Percentiles rank a stretch among this genome's conserved stretches.
phyloP scores from a whole-genome alignment of 2,113 vertebrate genomes.

The Eira barbara region DNA sequence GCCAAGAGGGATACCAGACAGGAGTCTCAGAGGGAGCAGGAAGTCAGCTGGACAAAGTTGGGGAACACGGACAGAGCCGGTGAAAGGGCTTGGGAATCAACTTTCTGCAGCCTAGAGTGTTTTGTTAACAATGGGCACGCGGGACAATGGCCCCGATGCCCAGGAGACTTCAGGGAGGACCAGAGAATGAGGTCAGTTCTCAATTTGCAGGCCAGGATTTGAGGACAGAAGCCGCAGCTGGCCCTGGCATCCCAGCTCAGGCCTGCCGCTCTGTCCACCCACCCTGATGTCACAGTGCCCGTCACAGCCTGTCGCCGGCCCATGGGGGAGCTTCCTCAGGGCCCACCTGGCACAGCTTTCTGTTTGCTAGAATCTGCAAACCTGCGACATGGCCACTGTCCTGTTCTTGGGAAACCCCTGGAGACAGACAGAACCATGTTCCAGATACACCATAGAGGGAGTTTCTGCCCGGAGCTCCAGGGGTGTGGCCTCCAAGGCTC shows the following conservation, averaged over 20 bases:
- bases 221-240: background rate
- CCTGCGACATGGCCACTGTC: no score
- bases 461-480: background rate
- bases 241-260: background rate
- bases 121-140: background rate
- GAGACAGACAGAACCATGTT: background rate
- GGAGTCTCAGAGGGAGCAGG: background rate
- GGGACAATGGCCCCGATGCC: background rate
- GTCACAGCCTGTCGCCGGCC: background rate
- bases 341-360: background rate
- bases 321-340: background rate
- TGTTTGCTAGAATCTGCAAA: background rate
- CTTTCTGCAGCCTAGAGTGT: background rate
- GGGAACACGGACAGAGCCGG: background rate
- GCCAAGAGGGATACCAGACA: background rate
- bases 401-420: background rate
- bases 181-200: background rate
- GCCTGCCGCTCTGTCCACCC: fast-evolving
- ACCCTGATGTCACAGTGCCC: background rate
- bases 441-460: background rate
- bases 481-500: background rate
- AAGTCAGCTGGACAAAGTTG: background rate
- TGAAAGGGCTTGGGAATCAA: background rate
- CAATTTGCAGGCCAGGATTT: background rate
- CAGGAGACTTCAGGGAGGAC: background rate